phyloP scores from a whole-genome alignment of 2,888 invertebrate species.

The Campopleginae sp. region DNA sequence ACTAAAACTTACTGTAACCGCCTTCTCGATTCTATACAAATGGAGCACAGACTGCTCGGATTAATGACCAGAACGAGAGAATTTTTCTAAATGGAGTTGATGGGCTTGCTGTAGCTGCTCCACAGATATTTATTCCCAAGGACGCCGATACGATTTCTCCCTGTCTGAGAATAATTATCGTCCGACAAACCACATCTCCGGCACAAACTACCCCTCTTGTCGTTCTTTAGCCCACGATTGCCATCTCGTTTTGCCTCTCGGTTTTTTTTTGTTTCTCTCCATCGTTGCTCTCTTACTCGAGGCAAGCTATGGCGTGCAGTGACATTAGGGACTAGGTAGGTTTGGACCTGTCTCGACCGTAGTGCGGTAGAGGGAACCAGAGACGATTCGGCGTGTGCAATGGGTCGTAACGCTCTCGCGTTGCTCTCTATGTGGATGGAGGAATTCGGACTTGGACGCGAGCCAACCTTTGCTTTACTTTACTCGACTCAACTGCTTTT shows the following conservation, averaged over 20 bases:
- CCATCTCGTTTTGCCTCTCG: constrained; percentile 16
- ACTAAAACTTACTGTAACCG: constrained; percentile 30
- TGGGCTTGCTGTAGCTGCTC: constrained; percentile 33
- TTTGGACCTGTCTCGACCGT: constrained; percentile 76
- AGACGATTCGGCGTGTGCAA: constrained; percentile 81
- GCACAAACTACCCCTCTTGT: constrained; percentile 42
- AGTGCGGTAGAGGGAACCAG: constrained; percentile 73
- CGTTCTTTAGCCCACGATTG: constrained; percentile 29
- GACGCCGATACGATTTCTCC: constrained; percentile 62
- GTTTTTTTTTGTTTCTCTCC: constrained; percentile 4
- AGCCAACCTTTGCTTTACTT: constrained; percentile 81
- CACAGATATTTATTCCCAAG: constrained; percentile 63
- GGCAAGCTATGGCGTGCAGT: constrained; percentile 65
- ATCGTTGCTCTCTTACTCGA: constrained; percentile 43
- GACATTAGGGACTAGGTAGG: constrained; percentile 76
- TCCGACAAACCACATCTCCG: constrained; percentile 69
- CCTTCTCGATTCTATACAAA: constrained; percentile 54
- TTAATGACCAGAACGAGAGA: constrained; percentile 59
- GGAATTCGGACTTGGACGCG: constrained; percentile 79
- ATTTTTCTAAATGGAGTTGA: constrained; percentile 57
- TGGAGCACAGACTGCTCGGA: constrained; percentile 53
- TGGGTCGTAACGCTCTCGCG: constrained; percentile 78
- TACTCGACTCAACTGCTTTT: constrained; percentile 75
- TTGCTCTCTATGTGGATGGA: constrained; percentile 70
- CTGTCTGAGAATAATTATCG: constrained; percentile 74